Conservation (phyloP, 2,797 vertebrate species). For the Poeciliopsis infans region DNA sequence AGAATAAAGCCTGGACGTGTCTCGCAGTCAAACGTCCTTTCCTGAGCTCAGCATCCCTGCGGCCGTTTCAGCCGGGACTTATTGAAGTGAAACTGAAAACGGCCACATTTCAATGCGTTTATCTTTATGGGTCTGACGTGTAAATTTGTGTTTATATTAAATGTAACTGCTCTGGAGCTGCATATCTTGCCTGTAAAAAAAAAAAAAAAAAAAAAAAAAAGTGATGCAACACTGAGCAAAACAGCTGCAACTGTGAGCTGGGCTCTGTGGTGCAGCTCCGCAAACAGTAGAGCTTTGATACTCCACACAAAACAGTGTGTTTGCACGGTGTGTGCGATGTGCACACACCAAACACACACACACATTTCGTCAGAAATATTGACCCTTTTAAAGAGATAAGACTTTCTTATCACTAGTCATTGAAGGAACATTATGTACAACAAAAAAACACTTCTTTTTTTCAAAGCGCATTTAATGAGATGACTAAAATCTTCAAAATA, state of each 20-base stretch:
- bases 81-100: constrained; percentile 14
- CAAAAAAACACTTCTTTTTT: constrained; percentile 15
- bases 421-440: constrained; percentile 35
- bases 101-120: constrained; percentile 5
- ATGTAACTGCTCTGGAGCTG: constrained; percentile 32
- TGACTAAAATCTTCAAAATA: constrained; percentile 10
- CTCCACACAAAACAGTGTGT: constrained; percentile 32
- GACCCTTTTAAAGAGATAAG: constrained; percentile 38
- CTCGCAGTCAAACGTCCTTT: background rate
- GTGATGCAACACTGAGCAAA: constrained; percentile 75
- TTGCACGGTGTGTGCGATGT: too few relatives aligned
- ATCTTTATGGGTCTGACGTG: constrained; percentile 23
- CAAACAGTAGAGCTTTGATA: constrained; percentile 50
- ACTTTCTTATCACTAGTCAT: constrained; percentile 25
- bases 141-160: constrained; percentile 8
- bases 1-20: constrained; percentile 9
- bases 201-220: background rate
- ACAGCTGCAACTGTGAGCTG: constrained; percentile 56
- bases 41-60: constrained; percentile 20
- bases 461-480: constrained; percentile 37
- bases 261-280: constrained; percentile 40
- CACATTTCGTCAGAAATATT: constrained; percentile 35
- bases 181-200: constrained; percentile 29
- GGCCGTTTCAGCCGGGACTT: constrained; percentile 33
- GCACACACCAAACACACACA: background rate